These are phyloP conservation scores for Penaeus indicus DNA, from an alignment of 1,140 invertebrate genomes.

Conservation along the genomic window DNA sequence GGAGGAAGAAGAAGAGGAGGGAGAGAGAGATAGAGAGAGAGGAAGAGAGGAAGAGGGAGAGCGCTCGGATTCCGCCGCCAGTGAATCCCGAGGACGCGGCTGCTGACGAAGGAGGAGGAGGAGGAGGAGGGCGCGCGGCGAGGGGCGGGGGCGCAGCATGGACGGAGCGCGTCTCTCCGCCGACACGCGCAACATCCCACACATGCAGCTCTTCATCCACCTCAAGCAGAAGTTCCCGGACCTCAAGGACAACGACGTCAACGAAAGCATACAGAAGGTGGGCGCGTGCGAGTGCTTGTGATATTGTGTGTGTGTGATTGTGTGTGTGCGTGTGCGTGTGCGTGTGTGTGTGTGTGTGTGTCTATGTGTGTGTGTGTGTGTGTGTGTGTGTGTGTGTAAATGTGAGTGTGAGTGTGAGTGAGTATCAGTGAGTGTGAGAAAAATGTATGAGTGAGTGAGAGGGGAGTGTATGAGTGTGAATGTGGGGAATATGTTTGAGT, in stretches of 20 bases:
- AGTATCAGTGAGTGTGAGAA: no score
- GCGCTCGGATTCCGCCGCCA: no score
- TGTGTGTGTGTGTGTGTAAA: no score
- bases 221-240: constrained; percentile 66
- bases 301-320: background rate
- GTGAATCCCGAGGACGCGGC: background rate
- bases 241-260: constrained; percentile 65
- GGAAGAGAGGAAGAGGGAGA: background rate
- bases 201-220: constrained; percentile 65
- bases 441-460: no score
- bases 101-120: background rate
- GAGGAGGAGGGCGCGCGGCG: background rate
- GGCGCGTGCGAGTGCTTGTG: background rate
- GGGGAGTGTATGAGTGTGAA: no score
- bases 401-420: no score
- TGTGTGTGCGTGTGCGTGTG: constrained; percentile 19
- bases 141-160: constrained; percentile 49
- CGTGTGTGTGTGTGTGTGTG: background rate
- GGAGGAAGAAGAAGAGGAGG: no score
- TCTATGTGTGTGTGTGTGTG: no score
- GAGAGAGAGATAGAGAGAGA: background rate
- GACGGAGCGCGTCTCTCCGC: constrained; percentile 37
- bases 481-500: no score
- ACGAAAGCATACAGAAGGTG: constrained; percentile 66
- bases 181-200: constrained; percentile 64